Evolutionary conservation across 2,113 vertebrate genomes (phyloP).

Genomic region (Sialia sialis): DNA sequence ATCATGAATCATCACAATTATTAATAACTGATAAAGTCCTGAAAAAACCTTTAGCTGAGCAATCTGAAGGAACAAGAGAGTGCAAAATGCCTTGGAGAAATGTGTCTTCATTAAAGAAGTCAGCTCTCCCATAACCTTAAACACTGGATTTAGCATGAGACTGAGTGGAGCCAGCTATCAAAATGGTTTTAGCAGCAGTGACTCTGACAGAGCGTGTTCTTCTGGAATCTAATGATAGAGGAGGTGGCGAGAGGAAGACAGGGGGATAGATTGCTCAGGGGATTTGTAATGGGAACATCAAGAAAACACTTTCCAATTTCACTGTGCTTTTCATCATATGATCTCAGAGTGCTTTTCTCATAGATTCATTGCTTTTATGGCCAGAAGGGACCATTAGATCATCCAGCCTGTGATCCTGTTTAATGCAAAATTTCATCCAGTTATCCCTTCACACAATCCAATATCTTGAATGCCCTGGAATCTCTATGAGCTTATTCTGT

Average conservation of each 20-base stretch:
- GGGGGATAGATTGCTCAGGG: neutral
- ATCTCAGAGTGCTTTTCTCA: constrained; percentile 51
- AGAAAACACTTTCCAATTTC: constrained; percentile 44
- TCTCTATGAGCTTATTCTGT: neutral
- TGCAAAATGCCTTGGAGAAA: constrained; percentile 41
- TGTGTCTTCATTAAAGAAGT: neutral
- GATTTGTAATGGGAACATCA: constrained; percentile 54
- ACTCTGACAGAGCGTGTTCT: neutral
- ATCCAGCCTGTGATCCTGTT: neutral
- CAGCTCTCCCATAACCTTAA: neutral
- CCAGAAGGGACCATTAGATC: constrained; percentile 47
- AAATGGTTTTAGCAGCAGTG: constrained; percentile 6
- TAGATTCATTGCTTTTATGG: constrained; percentile 44
- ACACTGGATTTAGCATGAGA: constrained; percentile 7
- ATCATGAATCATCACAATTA: constrained; percentile 59
- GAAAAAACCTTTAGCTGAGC: constrained; percentile 42
- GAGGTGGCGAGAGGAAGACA: neutral
- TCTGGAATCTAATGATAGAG: constrained; percentile 32
- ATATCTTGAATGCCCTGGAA: neutral
- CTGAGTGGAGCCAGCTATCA: constrained; percentile 46
- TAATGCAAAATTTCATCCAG: constrained; percentile 32
- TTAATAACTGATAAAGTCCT: constrained; percentile 61
- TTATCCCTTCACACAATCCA: neutral
- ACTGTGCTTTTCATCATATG: constrained; percentile 44
- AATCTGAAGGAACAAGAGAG: constrained; percentile 1